Evolutionary conservation across 2,888 invertebrate species (phyloP).

Genomic region (Tachystola acroxantha): DNA sequence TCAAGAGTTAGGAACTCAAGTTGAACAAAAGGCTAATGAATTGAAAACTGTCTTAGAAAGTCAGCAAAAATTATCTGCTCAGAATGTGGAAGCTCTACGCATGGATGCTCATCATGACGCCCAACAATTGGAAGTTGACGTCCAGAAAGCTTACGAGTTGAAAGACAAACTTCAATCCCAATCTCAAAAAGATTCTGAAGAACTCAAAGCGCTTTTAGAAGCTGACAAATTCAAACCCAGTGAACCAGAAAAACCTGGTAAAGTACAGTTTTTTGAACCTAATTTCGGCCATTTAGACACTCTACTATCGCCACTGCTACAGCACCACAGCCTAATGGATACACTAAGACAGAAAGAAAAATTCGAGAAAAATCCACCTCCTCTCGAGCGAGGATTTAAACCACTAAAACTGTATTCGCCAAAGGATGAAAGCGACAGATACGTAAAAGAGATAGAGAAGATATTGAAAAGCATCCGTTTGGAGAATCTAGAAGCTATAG

Average conservation of each 20-base stretch:
- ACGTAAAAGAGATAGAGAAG: slow-evolving; percentile 39
- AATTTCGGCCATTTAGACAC: not conserved
- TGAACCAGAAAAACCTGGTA: not conserved
- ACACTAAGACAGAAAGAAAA: slow-evolving; percentile 3
- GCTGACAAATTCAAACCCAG: not conserved
- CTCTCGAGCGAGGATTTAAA: slow-evolving; percentile 13
- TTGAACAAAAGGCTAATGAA: slow-evolving; percentile 4
- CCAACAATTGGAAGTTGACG: slow-evolving; percentile 2
- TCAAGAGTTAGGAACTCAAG: not conserved
- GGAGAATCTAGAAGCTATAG: slow-evolving; percentile 38
- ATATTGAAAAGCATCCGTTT: slow-evolving; percentile 26
- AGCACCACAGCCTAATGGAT: slow-evolving; percentile 4
- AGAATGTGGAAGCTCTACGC: not conserved
- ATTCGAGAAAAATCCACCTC: not conserved
- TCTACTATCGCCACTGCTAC: slow-evolving; percentile 1
- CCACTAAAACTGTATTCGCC: slow-evolving; percentile 34
- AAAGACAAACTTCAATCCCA: slow-evolving; percentile 1
- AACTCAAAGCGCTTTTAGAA: not conserved
- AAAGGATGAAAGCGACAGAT: slow-evolving; percentile 40
- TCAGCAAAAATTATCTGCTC: slow-evolving; percentile 2
- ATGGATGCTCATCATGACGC: slow-evolving; percentile 4
- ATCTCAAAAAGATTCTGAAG: not conserved
- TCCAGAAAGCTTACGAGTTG: not conserved
- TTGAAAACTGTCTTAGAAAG: not conserved
- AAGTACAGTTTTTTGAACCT: not conserved